Evolutionary conservation across 2,797 vertebrate genomes (phyloP), one percentile per base, ranked within the genome.

Genomic region (Knipowitschia caucasica): DNA sequence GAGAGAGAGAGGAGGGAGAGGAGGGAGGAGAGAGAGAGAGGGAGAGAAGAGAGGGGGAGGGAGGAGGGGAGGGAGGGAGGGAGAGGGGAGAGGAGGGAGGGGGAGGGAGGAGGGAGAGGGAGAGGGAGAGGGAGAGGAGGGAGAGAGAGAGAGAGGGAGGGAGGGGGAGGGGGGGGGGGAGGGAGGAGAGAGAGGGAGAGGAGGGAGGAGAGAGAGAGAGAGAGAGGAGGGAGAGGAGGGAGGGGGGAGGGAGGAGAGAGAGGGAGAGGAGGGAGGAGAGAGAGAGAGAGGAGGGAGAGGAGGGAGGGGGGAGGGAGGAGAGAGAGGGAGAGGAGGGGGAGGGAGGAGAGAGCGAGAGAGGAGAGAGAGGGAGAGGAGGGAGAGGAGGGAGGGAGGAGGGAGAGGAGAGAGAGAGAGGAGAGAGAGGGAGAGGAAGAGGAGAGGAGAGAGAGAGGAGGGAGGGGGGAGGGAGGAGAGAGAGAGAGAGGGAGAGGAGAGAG

Each of bases 401-500:
- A 59, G 57, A 60, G 47, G 54, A 53, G 46, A 27, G 52, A 61
- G 61, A 21, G 51, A 50, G 50, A 58, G 67, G 65, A 71, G 62
- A 56, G 61, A 40, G 61, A 66, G 65, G 56, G 8, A 50, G 58
- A n/a, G n/a, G n/a, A n/a, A n/a, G n/a, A n/a, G n/a, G n/a, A n/a
- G n/a, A n/a, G n/a, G n/a, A n/a, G n/a, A n/a, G n/a, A n/a, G n/a
- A n/a, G n/a, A n/a, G n/a, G n/a, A n/a, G n/a, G 81, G 77, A 70
- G 60, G 64, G 84, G 85, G 78, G 80, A 65, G 61, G 78, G 83
- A 62, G 54, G 63, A 67, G 67, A 58, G 54, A 74, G 78, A 50
- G 64, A 42, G 70, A 80, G 42, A 67, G 76, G 56, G 58, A 43
- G n/a, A 62, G 67, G 62, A 56, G 12, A 50, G 62, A 53, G 71